These are phyloP conservation scores for Gallirallus australis DNA, from an alignment of 2,797 vertebrate genomes.

Conservation along the genomic window DNA sequence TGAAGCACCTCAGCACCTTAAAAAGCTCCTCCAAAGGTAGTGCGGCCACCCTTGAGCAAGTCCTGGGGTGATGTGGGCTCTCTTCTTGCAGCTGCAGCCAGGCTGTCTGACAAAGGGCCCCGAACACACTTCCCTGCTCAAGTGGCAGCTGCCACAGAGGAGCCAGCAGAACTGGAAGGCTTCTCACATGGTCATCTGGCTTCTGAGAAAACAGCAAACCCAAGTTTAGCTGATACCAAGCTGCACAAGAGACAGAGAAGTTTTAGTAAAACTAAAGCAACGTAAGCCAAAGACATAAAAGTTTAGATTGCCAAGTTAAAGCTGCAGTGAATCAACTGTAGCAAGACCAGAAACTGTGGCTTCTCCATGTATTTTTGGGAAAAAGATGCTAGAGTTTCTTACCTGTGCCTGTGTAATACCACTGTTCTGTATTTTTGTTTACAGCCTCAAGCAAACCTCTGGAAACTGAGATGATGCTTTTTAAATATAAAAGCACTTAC, in stretches of 20 bases:
- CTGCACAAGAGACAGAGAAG: not conserved
- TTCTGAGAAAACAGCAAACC: not conserved
- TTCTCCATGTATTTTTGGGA: not conserved
- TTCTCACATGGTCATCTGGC: not conserved
- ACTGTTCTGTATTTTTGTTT: not conserved
- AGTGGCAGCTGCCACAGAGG: rapidly evolving
- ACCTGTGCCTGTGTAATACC: not conserved
- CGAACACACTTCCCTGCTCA: not conserved
- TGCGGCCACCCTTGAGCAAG: rapidly evolving
- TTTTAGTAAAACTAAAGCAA: not conserved
- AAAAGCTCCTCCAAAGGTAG: not conserved
- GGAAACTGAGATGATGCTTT: not conserved
- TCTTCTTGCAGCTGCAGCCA: not conserved
- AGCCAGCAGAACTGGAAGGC: not conserved
- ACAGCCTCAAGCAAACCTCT: not conserved
- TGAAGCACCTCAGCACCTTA: not conserved
- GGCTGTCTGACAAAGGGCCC: not conserved
- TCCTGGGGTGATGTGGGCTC: too few species aligned
- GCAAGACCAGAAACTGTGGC: not conserved
- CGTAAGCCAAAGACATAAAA: not conserved
- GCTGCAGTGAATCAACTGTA: not conserved
- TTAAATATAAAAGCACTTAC: not conserved
- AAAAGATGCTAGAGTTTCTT: not conserved
- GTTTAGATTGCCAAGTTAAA: not conserved
- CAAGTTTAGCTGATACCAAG: not conserved